Evolutionary conservation across 2,888 invertebrate genomes (phyloP).

Genomic region (Crepidodera aurea): DNA sequence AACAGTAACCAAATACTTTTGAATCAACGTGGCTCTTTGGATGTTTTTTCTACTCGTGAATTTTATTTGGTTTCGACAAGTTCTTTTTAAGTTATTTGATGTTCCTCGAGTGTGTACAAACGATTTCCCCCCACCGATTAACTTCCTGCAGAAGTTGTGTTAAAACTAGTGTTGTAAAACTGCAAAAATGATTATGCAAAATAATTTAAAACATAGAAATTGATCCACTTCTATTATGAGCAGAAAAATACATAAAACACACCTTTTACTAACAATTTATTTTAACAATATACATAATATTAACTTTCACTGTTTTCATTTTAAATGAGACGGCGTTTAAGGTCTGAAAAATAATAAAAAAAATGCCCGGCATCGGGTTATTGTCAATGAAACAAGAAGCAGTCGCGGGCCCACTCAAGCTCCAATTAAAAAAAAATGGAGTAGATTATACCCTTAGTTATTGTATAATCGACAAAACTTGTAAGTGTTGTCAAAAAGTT

Average conservation of each 20-base stretch:
- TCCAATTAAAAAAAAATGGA: conserved; percentile 45
- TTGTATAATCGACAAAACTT: conserved; percentile 49
- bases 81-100: too few relatives aligned
- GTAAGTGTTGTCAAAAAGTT: conserved; percentile 21
- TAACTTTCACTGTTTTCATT: background rate
- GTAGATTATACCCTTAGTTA: conserved; percentile 45
- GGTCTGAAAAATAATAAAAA: background rate
- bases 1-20: too few relatives aligned
- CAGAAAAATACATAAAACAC: background rate
- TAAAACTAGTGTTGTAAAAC: too few relatives aligned
- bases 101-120: too few relatives aligned
- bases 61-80: too few relatives aligned
- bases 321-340: conserved; percentile 3
- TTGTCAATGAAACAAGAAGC: conserved; percentile 30
- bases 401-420: conserved; percentile 48
- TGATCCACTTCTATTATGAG: background rate
- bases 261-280: background rate
- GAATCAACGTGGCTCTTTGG: too few relatives aligned
- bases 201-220: too few relatives aligned
- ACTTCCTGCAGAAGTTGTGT: too few relatives aligned
- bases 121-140: too few relatives aligned
- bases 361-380: conserved; percentile 12
- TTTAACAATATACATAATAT: conserved; percentile 6
- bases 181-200: too few relatives aligned
- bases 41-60: too few relatives aligned